Base-by-base conservation (phyloP, 2,113 vertebrate genomes). In the Zapornia atra region DNA sequence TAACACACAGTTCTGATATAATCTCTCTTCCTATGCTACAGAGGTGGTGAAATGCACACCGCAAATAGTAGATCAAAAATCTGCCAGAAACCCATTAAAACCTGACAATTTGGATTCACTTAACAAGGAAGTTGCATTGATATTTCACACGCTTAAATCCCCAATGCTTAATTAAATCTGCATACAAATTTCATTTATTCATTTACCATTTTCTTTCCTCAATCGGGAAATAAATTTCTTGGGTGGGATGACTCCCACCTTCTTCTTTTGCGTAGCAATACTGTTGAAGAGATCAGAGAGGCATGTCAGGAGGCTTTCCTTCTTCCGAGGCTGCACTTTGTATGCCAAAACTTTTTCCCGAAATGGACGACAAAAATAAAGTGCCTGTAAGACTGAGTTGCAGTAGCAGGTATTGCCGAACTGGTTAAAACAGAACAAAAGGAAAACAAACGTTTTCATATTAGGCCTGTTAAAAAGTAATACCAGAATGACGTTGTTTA, bases 321-420 rank as follows among this genome's bases (percentile, higher is more conserved):
- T 99, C 71, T 98, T 98, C 36, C 98, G 98, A 15, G 99, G 98
- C 97, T 99, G 99, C 96, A 99, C 98, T 98, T 99, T 99, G 96
- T 99, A 99, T 0, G 99, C 99, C 98, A 99, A 89, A 80, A 99
- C 99, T 92, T 99, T 99, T 95, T 99, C 99, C 90, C 99, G 98
- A 97, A 99, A 99, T 2, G 99, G 99, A 40, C 99, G 98, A 81
- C 99, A 99, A 96, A 99, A 99, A 94, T 99, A 99, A 97, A 99
- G 98, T 63, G 99, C 99, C 98, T 99, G 99, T 92, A 99, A 98
- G 97, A 99, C 99, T 1, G 99, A 99, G 98, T 99, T 99, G 97
- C 99, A 99, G 98, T 99, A 99, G 98, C 99, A 99, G 96, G 99
- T 99, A 97, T 99, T 99, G 86, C 99, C 99, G 91, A 99, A 99